A percentile compares a stretch with the other conserved stretches of the same genome.
Conservation (phyloP, 1,140 invertebrate species). For the Macrosteles quadrilineatus region DNA sequence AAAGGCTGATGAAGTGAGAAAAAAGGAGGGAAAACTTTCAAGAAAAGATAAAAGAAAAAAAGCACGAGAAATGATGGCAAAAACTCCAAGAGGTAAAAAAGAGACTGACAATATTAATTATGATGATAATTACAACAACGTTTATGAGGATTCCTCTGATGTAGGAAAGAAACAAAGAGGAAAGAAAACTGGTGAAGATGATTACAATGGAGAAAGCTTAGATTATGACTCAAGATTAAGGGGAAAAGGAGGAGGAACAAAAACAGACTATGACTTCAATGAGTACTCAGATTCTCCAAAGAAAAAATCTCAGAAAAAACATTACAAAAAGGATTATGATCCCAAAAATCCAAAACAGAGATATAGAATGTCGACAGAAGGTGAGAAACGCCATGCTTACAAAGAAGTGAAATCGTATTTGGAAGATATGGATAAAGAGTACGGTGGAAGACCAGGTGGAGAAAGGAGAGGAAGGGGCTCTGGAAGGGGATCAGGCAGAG, state of each 20-base stretch:
- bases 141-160: too few relatives aligned
- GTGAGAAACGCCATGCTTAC: not conserved
- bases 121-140: not conserved
- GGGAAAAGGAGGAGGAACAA: too few relatives aligned
- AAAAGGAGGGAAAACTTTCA: not conserved
- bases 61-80: not conserved
- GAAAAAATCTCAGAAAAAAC: too few relatives aligned
- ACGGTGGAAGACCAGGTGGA: constrained; percentile 3
- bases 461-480: not conserved
- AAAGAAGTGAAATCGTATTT: not conserved
- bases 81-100: not conserved
- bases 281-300: too few relatives aligned
- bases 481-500: not conserved
- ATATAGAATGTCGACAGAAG: not conserved
- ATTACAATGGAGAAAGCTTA: too few relatives aligned
- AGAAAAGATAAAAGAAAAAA: not conserved
- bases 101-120: not conserved
- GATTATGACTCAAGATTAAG: too few relatives aligned
- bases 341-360: not conserved
- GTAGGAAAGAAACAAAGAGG: too few relatives aligned
- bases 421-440: constrained; percentile 6
- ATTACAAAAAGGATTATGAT: not conserved
- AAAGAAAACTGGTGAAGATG: too few relatives aligned
- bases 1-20: not conserved
- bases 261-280: too few relatives aligned